A percentile compares a stretch with the other conserved stretches of the same genome.
Conservation (phyloP, 2,888 invertebrate species). For the Sussaba pulchella region DNA sequence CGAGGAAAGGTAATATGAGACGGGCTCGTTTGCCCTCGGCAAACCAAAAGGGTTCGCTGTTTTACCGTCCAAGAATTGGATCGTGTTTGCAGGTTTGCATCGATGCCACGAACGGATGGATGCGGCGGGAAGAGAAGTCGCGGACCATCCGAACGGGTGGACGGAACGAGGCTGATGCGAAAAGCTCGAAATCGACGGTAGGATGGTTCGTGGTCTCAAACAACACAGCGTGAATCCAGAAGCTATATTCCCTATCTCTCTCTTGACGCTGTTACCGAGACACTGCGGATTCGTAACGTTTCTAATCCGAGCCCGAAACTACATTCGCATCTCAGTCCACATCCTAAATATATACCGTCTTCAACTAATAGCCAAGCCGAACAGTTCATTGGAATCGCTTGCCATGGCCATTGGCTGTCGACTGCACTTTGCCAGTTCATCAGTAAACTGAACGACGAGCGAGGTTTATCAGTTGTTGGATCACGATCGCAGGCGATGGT, state of each 20-base stretch:
- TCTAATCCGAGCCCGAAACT: constrained; percentile 43
- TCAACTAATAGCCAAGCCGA: constrained; percentile 31
- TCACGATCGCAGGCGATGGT: constrained; percentile 50
- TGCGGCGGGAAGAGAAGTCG: neutral
- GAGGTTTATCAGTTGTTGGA: constrained; percentile 59
- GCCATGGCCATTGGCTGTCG: constrained; percentile 24
- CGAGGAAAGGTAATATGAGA: constrained; percentile 33
- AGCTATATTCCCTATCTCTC: constrained; percentile 13
- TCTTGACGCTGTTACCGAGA: constrained; percentile 7
- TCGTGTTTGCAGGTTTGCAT: constrained; percentile 61
- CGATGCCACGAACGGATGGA: constrained; percentile 30
- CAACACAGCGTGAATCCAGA: constrained; percentile 17
- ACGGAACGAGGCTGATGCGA: constrained; percentile 46
- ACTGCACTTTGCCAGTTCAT: constrained; percentile 60
- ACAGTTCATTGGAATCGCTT: constrained; percentile 30
- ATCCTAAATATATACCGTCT: constrained; percentile 1
- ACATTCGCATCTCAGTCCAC: constrained; percentile 33
- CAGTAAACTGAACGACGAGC: constrained; percentile 56
- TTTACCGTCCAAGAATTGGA: constrained; percentile 76
- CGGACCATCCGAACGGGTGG: constrained; percentile 10
- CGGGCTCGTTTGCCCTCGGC: constrained; percentile 73
- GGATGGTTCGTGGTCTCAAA: constrained; percentile 17
- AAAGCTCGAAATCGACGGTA: neutral
- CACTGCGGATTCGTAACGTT: constrained; percentile 24
- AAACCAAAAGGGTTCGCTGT: constrained; percentile 76